A percentile compares a stretch with the other conserved stretches of the same genome.
These are phyloP conservation scores for Discoglossus pictus DNA, from an alignment of 2,797 vertebrate genomes.

Conservation along the genomic window DNA sequence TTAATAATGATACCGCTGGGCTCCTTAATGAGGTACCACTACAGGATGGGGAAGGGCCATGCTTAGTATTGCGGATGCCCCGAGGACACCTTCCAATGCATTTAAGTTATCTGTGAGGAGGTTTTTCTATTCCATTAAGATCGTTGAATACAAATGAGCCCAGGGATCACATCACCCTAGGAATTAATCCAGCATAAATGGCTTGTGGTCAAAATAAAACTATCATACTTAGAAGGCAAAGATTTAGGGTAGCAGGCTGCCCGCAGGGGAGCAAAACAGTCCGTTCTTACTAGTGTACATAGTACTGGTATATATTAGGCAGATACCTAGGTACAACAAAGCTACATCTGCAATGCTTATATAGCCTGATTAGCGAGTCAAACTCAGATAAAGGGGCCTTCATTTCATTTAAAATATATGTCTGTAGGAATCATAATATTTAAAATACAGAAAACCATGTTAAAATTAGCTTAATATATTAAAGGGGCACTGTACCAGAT, in stretches of 20 bases:
- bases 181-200: conserved; percentile 61
- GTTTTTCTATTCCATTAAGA: conserved; percentile 67
- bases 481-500: no score
- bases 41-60: conserved; percentile 64
- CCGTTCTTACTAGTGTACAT: background rate
- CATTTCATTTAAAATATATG: no score
- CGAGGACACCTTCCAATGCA: conserved; percentile 63
- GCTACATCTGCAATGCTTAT: no score
- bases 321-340: no score
- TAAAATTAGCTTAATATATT: no score
- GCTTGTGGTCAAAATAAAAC: conserved; percentile 63
- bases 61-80: conserved; percentile 66
- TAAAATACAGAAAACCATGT: no score
- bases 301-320: no score
- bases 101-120: conserved; percentile 68
- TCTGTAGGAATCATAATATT: no score
- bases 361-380: no score
- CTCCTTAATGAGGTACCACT: conserved; percentile 75
- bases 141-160: conserved; percentile 65
- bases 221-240: background rate
- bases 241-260: conserved; percentile 14
- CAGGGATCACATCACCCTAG: conserved; percentile 58
- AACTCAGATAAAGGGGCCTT: no score
- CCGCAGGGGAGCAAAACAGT: background rate
- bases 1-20: conserved; percentile 74